A percentile compares a stretch with the other conserved stretches of the same genome.
phyloP scores from a whole-genome alignment of 2,113 vertebrate species.

The Scalopus aquaticus region DNA sequence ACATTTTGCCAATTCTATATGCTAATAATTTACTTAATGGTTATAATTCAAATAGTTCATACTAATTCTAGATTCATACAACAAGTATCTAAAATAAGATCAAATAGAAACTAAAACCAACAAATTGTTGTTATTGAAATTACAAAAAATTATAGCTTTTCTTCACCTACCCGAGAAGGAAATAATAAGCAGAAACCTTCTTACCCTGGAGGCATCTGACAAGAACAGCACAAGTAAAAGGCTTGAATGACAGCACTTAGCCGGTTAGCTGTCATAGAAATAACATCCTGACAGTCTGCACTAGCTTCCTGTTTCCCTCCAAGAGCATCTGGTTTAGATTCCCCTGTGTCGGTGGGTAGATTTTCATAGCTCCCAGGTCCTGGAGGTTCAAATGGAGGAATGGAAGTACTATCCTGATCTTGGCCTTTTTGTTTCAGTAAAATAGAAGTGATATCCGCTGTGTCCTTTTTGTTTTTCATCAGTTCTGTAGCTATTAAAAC shows the following conservation, averaged over 20 bases:
- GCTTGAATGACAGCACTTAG: constrained; percentile 99
- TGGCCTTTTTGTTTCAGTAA: constrained; percentile 92
- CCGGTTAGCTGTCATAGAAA: constrained; percentile 97
- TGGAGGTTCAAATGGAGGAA: constrained; percentile 78
- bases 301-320: constrained; percentile 88
- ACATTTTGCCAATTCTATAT: constrained; percentile 2
- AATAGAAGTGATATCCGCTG: constrained; percentile 89
- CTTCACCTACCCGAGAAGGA: constrained; percentile 22
- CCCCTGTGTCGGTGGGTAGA: constrained; percentile 69
- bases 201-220: constrained; percentile 98
- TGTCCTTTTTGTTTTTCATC: constrained; percentile 90
- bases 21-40: background rate
- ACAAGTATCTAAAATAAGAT: constrained; percentile 7
- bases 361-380: constrained; percentile 75
- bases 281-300: constrained; percentile 95
- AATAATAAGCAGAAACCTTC: constrained; percentile 69
- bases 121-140: constrained; percentile 30
- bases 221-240: constrained; percentile 99
- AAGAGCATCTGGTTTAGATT: constrained; percentile 80
- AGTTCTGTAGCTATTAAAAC: constrained; percentile 97
- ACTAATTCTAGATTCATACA: constrained; percentile 29
- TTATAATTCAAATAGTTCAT: constrained; percentile 53
- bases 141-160: constrained; percentile 23
- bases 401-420: constrained; percentile 83
- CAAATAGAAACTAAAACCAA: background rate